phyloP scores from a whole-genome alignment of 2,888 invertebrate genomes.

The Teleogryllus oceanicus region DNA sequence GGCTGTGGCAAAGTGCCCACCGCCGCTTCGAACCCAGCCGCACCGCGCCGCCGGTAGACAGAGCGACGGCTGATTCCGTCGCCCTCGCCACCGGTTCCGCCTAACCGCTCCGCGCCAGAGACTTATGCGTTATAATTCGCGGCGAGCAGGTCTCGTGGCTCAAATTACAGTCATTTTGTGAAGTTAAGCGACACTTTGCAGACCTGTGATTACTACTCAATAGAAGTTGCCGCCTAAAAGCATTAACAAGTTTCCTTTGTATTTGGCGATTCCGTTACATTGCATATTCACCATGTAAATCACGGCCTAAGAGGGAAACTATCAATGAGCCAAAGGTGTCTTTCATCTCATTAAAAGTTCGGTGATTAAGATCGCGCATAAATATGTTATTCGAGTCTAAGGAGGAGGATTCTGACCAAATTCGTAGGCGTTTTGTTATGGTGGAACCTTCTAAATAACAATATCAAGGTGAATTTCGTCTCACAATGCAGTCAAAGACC shows the following conservation, averaged over 20 bases:
- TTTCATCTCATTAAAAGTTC: not conserved
- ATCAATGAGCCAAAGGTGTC: not conserved
- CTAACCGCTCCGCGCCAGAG: not conserved
- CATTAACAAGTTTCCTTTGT: constrained; percentile 2
- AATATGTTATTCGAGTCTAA: not conserved
- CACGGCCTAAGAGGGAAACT: not conserved
- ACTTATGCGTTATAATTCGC: constrained; percentile 8
- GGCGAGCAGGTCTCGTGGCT: not conserved
- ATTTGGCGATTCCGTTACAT: not conserved
- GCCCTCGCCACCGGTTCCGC: not conserved
- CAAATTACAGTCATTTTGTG: not conserved
- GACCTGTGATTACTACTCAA: not conserved
- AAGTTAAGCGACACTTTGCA: not conserved
- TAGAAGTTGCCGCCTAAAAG: not conserved
- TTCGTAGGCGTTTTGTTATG: no score
- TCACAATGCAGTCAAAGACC: no score
- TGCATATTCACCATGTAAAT: constrained; percentile 9
- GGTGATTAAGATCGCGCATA: not conserved
- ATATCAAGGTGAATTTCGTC: no score
- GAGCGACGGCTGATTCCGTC: not conserved
- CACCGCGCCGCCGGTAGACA: not conserved
- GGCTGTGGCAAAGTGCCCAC: constrained; percentile 18
- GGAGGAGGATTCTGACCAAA: no score
- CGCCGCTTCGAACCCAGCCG: not conserved
- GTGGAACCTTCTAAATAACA: no score